Evolutionary conservation across 2,113 vertebrate genomes (phyloP).

Genomic region (Lepisosteus osseus): DNA sequence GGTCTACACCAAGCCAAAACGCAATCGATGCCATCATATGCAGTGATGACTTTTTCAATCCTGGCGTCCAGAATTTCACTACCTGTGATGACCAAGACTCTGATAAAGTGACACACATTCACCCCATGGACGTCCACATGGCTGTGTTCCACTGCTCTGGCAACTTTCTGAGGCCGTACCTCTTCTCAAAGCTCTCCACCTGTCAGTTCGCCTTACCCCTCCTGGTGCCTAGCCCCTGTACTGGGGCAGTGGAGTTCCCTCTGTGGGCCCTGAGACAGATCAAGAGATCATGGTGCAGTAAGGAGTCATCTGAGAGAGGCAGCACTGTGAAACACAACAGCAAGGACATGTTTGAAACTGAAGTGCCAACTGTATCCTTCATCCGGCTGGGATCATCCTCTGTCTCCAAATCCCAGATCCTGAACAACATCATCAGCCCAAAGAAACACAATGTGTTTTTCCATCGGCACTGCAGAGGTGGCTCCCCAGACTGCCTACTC

Average conservation of each 20-base stretch:
- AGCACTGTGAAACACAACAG: neutral
- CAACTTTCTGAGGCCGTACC: conserved; percentile 44
- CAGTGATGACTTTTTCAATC: no score
- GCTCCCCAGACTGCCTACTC: conserved; percentile 32
- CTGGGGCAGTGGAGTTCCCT: conserved; percentile 39
- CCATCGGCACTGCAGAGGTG: conserved; percentile 40
- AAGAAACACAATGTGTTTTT: conserved; percentile 46
- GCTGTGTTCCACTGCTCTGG: conserved; percentile 50
- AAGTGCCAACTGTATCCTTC: conserved; percentile 42
- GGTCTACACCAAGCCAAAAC: no score
- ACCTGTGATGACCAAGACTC: no score
- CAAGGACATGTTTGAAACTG: no score
- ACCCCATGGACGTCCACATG: conserved; percentile 52
- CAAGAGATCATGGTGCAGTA: conserved; percentile 38
- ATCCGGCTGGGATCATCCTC: conserved; percentile 41
- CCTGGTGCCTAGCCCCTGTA: conserved; percentile 33
- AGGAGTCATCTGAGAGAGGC: neutral
- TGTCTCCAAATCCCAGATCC: conserved; percentile 53
- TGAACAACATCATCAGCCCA: conserved; percentile 46
- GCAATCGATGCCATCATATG: no score
- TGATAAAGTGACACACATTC: conserved; percentile 20
- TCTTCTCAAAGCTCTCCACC: conserved; percentile 44
- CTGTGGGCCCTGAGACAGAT: conserved; percentile 47
- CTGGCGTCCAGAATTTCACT: no score
- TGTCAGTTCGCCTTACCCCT: conserved; percentile 53